phyloP scores from a whole-genome alignment of 2,113 vertebrate species.

The Pseudopodoces humilis region DNA sequence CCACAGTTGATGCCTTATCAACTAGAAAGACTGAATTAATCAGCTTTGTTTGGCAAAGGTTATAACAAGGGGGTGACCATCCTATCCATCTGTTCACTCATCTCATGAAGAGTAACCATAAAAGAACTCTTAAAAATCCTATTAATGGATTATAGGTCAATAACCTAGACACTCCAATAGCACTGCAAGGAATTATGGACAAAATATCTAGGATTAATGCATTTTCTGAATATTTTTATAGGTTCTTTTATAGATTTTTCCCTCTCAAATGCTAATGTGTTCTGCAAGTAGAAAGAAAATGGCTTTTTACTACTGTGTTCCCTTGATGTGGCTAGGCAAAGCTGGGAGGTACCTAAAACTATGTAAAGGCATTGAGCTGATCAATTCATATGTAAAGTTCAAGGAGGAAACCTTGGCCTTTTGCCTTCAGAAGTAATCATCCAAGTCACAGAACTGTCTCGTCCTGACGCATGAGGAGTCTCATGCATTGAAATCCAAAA shows the following conservation, averaged over 20 bases:
- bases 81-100: constrained; percentile 47
- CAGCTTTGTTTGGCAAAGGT: constrained; percentile 62
- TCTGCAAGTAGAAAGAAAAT: constrained; percentile 26
- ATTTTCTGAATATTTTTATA: constrained; percentile 51
- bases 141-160: constrained; percentile 67
- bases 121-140: constrained; percentile 57
- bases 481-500: constrained; percentile 42
- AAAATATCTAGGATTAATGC: constrained; percentile 54
- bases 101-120: constrained; percentile 35
- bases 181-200: constrained; percentile 31
- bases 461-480: constrained; percentile 7
- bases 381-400: constrained; percentile 63
- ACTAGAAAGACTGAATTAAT: constrained; percentile 53
- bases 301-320: constrained; percentile 6
- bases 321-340: constrained; percentile 30
- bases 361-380: constrained; percentile 20
- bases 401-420: constrained; percentile 40
- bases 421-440: constrained; percentile 45
- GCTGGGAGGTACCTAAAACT: constrained; percentile 22
- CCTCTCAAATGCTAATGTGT: constrained; percentile 58
- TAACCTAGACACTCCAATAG: background rate
- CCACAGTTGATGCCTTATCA: constrained; percentile 41
- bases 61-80: constrained; percentile 28
- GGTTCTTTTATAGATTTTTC: constrained; percentile 18
- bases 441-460: constrained; percentile 22